These are phyloP conservation scores for Alexandromys fortis DNA, from an alignment of 2,113 vertebrate species.

Conservation along the genomic window DNA sequence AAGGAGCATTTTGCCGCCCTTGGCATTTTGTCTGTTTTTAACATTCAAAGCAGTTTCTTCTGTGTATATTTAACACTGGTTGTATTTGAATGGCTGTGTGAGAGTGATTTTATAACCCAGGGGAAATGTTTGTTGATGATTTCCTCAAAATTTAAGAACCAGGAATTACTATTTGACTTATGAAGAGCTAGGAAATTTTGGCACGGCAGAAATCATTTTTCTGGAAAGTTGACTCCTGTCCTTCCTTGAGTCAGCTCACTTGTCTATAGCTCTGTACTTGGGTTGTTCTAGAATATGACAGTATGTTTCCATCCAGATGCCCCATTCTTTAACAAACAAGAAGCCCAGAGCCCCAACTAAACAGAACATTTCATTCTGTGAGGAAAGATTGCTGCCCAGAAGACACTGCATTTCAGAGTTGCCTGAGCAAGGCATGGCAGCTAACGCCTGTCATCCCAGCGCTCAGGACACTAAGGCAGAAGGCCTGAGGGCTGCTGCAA, in stretches of 20 bases:
- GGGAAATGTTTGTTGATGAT: not conserved
- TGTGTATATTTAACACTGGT: not conserved
- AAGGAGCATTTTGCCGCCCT: not conserved
- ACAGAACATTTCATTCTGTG: not conserved
- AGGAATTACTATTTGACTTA: not conserved
- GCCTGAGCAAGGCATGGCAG: not conserved
- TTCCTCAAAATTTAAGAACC: not conserved
- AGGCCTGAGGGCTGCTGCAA: not conserved
- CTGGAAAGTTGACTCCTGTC: not conserved
- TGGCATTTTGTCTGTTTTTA: not conserved
- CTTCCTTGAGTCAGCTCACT: not conserved
- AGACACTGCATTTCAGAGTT: not conserved
- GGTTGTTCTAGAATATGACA: slow-evolving; percentile 20
- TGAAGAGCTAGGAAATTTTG: not conserved
- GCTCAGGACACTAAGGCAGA: not conserved
- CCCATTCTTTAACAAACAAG: slow-evolving; percentile 1
- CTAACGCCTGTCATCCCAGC: not conserved
- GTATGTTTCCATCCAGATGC: not conserved
- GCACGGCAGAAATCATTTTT: slow-evolving; percentile 22
- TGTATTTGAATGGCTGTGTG: slow-evolving; percentile 10
- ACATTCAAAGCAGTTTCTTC: not conserved
- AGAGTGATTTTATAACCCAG: slow-evolving; percentile 1
- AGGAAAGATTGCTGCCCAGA: not conserved
- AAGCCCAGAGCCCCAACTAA: not conserved
- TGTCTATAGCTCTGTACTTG: not conserved